A percentile compares a stretch with the other conserved stretches of the same genome.
Evolutionary conservation across 37 sponge, comb jelly and placozoan species (phyloP).

Genomic region (Aphrocallistes beatrix): DNA sequence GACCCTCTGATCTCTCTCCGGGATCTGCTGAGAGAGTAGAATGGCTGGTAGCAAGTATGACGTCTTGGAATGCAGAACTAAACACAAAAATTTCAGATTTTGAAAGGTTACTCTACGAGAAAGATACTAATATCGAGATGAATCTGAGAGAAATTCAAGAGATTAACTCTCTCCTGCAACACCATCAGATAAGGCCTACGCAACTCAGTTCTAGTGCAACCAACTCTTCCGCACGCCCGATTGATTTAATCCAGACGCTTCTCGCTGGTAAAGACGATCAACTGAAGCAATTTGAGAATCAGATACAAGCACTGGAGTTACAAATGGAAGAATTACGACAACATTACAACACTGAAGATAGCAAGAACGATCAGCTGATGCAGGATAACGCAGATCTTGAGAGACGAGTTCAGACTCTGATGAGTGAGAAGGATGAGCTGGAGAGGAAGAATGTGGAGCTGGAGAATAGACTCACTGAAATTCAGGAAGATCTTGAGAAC

Average conservation of each 20-base stretch:
- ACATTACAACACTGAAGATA: neutral
- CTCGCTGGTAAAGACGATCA: neutral
- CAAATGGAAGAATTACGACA: neutral
- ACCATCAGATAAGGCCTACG: neutral
- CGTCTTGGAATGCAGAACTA: conserved; percentile 1
- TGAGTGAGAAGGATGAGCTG: neutral
- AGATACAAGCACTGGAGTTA: neutral
- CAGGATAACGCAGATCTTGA: neutral
- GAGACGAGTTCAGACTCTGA: neutral
- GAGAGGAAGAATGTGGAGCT: neutral
- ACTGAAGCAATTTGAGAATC: neutral
- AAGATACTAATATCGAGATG: neutral
- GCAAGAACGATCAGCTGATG: conserved; percentile 11
- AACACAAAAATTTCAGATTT: neutral
- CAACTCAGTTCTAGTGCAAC: neutral
- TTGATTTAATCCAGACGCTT: neutral
- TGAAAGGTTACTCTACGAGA: neutral
- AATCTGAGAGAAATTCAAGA: neutral
- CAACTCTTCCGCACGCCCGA: neutral
- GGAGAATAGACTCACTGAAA: neutral
- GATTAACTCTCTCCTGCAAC: neutral
- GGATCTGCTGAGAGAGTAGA: neutral
- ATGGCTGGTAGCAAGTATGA: neutral
- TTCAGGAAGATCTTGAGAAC: neutral
- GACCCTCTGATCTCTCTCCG: neutral